These are phyloP conservation scores for Corythornis leucogaster DNA, from an alignment of 2,797 vertebrate genomes.

Conservation along the genomic window DNA sequence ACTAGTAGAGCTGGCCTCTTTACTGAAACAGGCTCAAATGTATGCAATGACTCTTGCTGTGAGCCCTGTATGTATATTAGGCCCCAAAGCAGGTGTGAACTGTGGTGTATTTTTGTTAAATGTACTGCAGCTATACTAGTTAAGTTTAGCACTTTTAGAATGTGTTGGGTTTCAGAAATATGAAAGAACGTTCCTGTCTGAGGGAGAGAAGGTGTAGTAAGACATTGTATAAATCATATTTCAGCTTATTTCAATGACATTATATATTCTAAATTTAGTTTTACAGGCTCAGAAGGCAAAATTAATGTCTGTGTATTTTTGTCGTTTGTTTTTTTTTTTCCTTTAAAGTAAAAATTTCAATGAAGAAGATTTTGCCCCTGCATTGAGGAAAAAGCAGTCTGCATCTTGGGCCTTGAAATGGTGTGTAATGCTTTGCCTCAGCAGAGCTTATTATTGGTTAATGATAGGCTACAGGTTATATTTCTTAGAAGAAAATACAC, in stretches of 20 bases:
- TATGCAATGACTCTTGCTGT: accelerated
- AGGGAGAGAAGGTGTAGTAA: neutral
- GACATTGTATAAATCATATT: neutral
- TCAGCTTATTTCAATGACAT: neutral
- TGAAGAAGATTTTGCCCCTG: slow-evolving; percentile 91
- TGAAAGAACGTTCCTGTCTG: neutral
- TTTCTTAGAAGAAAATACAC: neutral
- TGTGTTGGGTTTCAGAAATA: neutral
- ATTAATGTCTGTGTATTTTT: neutral
- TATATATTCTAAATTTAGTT: neutral
- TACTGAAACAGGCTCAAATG: neutral
- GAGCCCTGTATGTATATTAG: accelerated
- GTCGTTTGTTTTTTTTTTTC: neutral
- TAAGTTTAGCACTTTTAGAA: neutral
- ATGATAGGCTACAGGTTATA: neutral
- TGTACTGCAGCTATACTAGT: neutral
- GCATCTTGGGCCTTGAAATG: slow-evolving; percentile 96
- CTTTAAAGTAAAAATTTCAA: slow-evolving; percentile 88
- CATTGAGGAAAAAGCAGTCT: slow-evolving; percentile 93
- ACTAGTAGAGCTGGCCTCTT: neutral
- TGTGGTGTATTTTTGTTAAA: neutral
- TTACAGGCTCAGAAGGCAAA: neutral
- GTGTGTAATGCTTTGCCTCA: slow-evolving; percentile 72
- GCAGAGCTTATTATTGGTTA: neutral
- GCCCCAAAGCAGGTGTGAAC: neutral